phyloP scores from a whole-genome alignment of 2,797 vertebrate species.

The Gobio occitaniae region DNA sequence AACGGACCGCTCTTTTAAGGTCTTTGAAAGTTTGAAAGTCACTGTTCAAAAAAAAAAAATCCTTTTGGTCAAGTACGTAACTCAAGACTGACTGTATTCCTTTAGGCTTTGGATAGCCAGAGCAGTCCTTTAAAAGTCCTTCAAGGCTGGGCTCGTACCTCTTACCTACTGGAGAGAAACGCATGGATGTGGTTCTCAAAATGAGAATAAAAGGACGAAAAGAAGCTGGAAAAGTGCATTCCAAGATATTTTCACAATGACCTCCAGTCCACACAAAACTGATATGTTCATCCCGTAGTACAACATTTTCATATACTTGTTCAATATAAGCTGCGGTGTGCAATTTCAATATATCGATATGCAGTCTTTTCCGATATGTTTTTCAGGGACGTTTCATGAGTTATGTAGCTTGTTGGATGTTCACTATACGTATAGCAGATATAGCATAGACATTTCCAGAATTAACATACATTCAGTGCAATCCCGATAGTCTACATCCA shows the following conservation, averaged over 20 bases:
- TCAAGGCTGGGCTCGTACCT: slow-evolving; percentile 54
- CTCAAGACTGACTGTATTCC: slow-evolving; percentile 58
- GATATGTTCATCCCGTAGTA: background rate
- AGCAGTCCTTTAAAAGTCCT: slow-evolving; percentile 57
- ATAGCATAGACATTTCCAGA: slow-evolving; percentile 25
- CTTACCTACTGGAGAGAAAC: slow-evolving; percentile 53
- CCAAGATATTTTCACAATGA: slow-evolving; percentile 34
- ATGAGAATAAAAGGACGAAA: background rate
- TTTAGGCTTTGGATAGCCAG: slow-evolving; percentile 67
- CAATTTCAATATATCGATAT: slow-evolving; percentile 12
- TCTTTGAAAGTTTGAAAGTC: slow-evolving; percentile 59
- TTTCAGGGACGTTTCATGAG: background rate
- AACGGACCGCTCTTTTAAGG: slow-evolving; percentile 51
- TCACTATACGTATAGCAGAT: slow-evolving; percentile 12
- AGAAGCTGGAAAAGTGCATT: slow-evolving; percentile 36
- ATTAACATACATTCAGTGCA: slow-evolving; percentile 54
- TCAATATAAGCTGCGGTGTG: background rate
- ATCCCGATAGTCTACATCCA: background rate
- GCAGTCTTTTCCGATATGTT: background rate
- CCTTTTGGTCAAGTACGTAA: slow-evolving; percentile 63
- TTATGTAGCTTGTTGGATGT: background rate
- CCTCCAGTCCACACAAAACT: background rate
- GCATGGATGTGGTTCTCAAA: slow-evolving; percentile 36
- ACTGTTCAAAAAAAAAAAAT: slow-evolving; percentile 40
- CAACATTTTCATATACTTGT: background rate